Conservation (phyloP, 2,797 vertebrate genomes). For the Cyclopterus lumpus region DNA sequence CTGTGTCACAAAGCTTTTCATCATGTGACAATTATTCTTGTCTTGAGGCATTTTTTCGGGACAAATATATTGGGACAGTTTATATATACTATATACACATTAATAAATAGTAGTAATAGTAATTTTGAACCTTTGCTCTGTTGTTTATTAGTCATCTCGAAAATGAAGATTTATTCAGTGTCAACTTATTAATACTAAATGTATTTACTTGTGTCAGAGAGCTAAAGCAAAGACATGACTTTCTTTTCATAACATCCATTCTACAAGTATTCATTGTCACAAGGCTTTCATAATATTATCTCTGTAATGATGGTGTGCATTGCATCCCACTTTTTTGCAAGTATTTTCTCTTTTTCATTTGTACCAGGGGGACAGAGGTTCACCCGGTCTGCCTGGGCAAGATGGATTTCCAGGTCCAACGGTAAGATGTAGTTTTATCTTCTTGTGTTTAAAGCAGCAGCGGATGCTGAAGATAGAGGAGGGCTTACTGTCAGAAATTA, state of each 20-base stretch:
- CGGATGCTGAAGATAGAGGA: background rate
- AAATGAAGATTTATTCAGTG: background rate
- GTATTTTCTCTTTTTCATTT: constrained; percentile 30
- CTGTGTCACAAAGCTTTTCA: background rate
- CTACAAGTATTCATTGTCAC: background rate
- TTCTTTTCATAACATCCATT: background rate
- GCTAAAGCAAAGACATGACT: background rate
- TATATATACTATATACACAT: too few species aligned
- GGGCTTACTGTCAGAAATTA: background rate
- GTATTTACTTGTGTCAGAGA: background rate
- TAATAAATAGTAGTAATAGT: background rate
- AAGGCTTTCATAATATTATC: background rate
- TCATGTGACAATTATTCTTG: background rate
- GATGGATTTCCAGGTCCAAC: constrained; percentile 85
- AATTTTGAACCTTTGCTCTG: background rate
- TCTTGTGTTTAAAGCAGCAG: background rate
- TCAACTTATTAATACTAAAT: background rate
- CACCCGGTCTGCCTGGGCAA: constrained; percentile 83
- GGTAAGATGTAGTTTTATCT: constrained; percentile 78
- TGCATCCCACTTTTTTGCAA: background rate
- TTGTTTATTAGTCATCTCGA: background rate
- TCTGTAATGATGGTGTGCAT: background rate
- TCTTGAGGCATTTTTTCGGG: background rate
- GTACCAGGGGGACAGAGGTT: constrained; percentile 88
- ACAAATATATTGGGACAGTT: too few species aligned